phyloP scores from a whole-genome alignment of 1,140 invertebrate species.

The Cyclargus thomasi region DNA sequence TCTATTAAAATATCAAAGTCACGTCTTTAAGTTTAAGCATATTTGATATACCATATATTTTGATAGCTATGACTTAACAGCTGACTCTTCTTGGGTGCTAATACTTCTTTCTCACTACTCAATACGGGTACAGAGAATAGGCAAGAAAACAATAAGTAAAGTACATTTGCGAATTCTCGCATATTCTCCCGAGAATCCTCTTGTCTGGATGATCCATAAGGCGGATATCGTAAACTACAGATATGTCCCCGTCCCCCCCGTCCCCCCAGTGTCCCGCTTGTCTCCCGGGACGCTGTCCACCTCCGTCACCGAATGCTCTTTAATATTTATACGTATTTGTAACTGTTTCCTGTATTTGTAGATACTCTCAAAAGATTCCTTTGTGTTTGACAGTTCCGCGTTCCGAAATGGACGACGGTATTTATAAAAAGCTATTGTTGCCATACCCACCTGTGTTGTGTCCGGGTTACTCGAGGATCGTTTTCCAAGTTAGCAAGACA shows the following conservation, averaged over 20 bases:
- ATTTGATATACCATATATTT: too few relatives aligned
- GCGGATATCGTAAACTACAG: not conserved
- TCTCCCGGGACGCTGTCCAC: not conserved
- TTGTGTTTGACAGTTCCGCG: not conserved
- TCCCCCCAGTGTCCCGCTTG: not conserved
- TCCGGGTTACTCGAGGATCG: too few relatives aligned
- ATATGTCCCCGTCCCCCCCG: not conserved
- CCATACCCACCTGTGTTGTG: not conserved
- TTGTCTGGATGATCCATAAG: not conserved
- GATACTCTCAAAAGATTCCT: not conserved
- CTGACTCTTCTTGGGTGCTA: too few relatives aligned
- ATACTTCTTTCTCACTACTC: too few relatives aligned
- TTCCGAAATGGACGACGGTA: not conserved
- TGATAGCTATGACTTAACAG: too few relatives aligned
- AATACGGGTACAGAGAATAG: too few relatives aligned
- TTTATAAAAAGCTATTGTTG: not conserved
- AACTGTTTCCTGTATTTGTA: not conserved
- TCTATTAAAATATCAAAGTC: too few relatives aligned
- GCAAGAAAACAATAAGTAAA: not conserved
- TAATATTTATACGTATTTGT: not conserved
- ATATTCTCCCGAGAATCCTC: too few relatives aligned
- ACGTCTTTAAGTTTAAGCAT: too few relatives aligned
- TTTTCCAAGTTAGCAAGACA: too few relatives aligned
- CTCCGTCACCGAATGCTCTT: not conserved
- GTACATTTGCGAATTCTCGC: too few relatives aligned